Evolutionary conservation across 2,113 vertebrate genomes (phyloP), one percentile per base, ranked within the genome.

Genomic region (Danio rerio): DNA sequence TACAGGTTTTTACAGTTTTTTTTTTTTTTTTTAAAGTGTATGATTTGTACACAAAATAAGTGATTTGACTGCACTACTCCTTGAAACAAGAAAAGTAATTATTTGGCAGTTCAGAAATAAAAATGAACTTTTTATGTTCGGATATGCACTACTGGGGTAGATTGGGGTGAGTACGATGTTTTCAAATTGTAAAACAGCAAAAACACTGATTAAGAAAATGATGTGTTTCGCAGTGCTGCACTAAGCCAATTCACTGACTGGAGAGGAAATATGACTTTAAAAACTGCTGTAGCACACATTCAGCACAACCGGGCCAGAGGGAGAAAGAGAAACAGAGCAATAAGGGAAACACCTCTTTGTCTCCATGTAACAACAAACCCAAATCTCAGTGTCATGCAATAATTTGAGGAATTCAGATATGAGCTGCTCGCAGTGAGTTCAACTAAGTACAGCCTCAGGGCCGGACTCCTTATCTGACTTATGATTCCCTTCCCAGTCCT

Each of bases 231-330:
- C 71, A 72, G 15, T n/a, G 21, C 50, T 78, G 15, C 53, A 45
- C 72, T 49, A 65, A 72, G 78, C 42, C 56, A 59, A 79, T 81
- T 86, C 63, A 10, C 58, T 72, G 78, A 49, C 65, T 81, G 81
- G 70, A 84, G 77, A 47, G 70, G 80, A 83, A 83, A 85, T 78
- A 81, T 85, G 78, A 70, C 77, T 68, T 71, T 76, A 78, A 81
- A 83, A 83, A 81, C 72, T 65, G 81, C 68, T 81, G 55, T 80
- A 84, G 58, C 70, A 70, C 80, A 70, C 83, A 68, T 71, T 76
- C 73, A 81, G 80, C 69, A 80, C 72, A 69, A 76, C 72, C 78
- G 77, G 87, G 77, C 83, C 47, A 66, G 31, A 82, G 70, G 52
- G 68, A 83, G 81, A 72, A n/a, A 9, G 10, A 78, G 66, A 71